Evolutionary conservation across 1,140 invertebrate species (phyloP), one percentile per base, ranked within the genome.

Genomic region (Metopolophium dirhodum): DNA sequence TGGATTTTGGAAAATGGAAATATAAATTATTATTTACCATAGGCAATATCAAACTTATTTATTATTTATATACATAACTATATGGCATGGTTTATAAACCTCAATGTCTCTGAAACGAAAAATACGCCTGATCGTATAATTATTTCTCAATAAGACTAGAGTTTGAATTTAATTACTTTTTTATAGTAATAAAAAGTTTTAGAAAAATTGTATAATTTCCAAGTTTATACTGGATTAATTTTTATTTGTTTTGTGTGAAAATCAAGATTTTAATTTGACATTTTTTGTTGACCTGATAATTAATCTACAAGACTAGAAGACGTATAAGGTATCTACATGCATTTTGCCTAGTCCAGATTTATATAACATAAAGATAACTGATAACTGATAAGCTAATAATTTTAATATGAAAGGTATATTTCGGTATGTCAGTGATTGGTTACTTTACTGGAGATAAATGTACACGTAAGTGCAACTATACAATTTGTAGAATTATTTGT

Each of bases 1-100:
- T 26, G n/a, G 87, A 85, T 45, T 85, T 41, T 45, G 20, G 86
- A 51, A 89, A 51, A 23, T 54, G n/a, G 1, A 20, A 89, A 89
- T 54, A 89, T 89, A 89, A 88, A 35, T 51, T 49, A 20, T 88
- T 51, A 30, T 51, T 88, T 49, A 51, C n/a, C 18, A 88, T 88
- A 49, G n/a, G n/a, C n/a, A 35, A 54, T 88, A 88, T 49, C 8
- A 23, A 51, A 89, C 20, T 89, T 37, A 9, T 22, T 23, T 89
- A 37, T 49, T 49, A 87, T 88, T 23, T 49, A 20, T 20, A 0
- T 87, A 68, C n/a, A 68, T n/a, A 68, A 85, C 22, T 85, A 37
- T 14, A 89, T 88, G 20, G 1, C 7, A 88, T 54, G 54, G n/a
- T 35, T 89, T 54, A 89, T 35, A 89, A 54, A 37, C 22, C 49